These are phyloP conservation scores for Diuraphis noxia DNA, from an alignment of 1,140 invertebrate species.

Conservation along the genomic window DNA sequence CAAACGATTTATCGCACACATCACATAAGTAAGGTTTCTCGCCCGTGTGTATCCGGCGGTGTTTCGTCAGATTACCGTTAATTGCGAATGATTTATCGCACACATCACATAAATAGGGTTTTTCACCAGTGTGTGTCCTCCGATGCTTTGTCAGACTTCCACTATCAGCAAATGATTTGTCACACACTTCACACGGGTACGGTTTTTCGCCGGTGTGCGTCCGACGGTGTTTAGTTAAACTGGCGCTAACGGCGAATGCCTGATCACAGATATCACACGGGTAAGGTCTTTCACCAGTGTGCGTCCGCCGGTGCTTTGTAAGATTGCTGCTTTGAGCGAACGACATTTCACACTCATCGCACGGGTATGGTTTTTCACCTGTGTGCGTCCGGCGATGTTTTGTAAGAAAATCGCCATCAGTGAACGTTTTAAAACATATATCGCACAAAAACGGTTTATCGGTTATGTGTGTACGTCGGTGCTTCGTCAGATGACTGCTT, in stretches of 20 bases:
- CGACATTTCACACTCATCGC: neutral
- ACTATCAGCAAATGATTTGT: neutral
- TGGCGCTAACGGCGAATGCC: neutral
- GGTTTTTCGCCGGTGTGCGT: neutral
- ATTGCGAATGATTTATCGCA: neutral
- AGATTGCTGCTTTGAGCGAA: neutral
- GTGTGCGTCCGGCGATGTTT: neutral
- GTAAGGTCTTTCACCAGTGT: neutral
- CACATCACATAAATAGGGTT: neutral
- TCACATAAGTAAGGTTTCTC: neutral
- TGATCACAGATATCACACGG: neutral
- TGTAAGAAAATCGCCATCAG: neutral
- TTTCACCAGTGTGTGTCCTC: neutral
- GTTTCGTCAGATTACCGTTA: neutral
- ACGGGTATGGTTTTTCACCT: neutral
- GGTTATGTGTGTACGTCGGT: constrained; percentile 28
- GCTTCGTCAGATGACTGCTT: constrained; percentile 32
- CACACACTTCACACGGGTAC: neutral
- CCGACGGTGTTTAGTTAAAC: neutral
- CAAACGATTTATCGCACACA: neutral
- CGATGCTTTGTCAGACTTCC: neutral
- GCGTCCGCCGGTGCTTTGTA: neutral
- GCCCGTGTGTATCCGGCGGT: neutral
- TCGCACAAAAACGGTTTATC: constrained; percentile 41
- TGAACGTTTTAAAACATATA: constrained; percentile 37